These are phyloP conservation scores for Pogonomyrmex californicus DNA, from an alignment of 1,140 invertebrate genomes.

Conservation along the genomic window DNA sequence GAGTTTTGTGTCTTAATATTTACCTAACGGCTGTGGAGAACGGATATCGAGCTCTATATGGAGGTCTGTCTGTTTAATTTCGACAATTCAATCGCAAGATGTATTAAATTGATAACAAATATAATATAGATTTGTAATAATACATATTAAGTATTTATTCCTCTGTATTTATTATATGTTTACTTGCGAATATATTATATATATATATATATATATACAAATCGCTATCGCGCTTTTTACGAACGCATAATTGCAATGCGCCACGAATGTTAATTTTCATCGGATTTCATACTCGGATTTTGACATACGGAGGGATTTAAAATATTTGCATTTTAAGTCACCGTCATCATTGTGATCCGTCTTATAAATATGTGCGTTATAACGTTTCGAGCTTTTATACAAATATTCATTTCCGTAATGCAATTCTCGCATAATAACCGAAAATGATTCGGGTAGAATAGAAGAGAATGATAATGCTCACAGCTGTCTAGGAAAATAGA, in stretches of 20 bases:
- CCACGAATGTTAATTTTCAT: slow-evolving; percentile 22
- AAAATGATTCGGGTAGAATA: not conserved
- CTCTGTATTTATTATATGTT: slow-evolving; percentile 72
- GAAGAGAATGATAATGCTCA: slow-evolving; percentile 1
- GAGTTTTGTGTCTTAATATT: slow-evolving; percentile 58
- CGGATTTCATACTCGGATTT: slow-evolving; percentile 23
- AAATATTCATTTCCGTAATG: slow-evolving; percentile 14
- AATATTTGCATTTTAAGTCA: slow-evolving; percentile 15
- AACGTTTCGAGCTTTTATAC: slow-evolving; percentile 23
- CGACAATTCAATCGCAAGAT: slow-evolving; percentile 38
- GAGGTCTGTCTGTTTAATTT: slow-evolving; percentile 58
- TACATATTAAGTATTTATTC: slow-evolving; percentile 73
- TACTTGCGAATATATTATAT: slow-evolving; percentile 8
- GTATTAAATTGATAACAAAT: slow-evolving; percentile 7
- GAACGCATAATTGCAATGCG: slow-evolving; percentile 22
- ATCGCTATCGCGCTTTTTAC: slow-evolving; percentile 32
- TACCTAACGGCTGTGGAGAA: slow-evolving; percentile 70
- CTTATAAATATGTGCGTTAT: slow-evolving; percentile 10
- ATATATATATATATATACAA: slow-evolving; percentile 23
- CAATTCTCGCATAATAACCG: slow-evolving; percentile 60
- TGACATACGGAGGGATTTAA: slow-evolving; percentile 3
- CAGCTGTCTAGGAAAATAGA: slow-evolving; percentile 1
- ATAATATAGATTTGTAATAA: slow-evolving; percentile 43
- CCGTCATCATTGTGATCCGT: slow-evolving; percentile 23
- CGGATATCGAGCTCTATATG: slow-evolving; percentile 45